Evolutionary conservation across 1,140 invertebrate species (phyloP).

Genomic region (Harpegnathos saltator): DNA sequence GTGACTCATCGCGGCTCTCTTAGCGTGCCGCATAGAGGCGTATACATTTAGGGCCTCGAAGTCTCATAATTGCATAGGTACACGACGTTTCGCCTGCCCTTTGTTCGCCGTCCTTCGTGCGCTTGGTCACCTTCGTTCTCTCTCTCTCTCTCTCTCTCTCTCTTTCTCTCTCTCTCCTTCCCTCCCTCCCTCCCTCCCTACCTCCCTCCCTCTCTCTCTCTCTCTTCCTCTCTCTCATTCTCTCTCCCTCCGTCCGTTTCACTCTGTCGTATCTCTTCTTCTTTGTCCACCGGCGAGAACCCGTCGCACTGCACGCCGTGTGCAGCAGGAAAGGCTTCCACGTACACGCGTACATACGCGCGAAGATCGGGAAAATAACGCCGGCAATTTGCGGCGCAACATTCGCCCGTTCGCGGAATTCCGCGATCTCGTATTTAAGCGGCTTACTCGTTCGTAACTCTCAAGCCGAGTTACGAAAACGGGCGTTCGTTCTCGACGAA

Average conservation of each 20-base stretch:
- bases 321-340: conserved; percentile 27
- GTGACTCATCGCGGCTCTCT: conserved; percentile 62
- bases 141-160: conserved; percentile 50
- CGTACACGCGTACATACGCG: conserved; percentile 14
- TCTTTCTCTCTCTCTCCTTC: conserved; percentile 3
- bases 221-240: conserved; percentile 23
- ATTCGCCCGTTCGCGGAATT: conserved; percentile 41
- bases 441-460: neutral
- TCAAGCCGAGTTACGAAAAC: neutral
- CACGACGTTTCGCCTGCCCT: conserved; percentile 58
- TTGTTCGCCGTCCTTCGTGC: conserved; percentile 54
- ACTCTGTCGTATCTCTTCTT: neutral
- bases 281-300: conserved; percentile 17
- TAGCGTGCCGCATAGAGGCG: conserved; percentile 72
- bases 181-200: conserved; percentile 13
- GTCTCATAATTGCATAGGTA: conserved; percentile 67
- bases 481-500: neutral
- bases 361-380: conserved; percentile 35
- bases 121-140: conserved; percentile 1
- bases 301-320: neutral
- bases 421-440: conserved; percentile 13
- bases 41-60: conserved; percentile 64
- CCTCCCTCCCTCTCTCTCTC: conserved; percentile 9
- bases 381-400: conserved; percentile 39
- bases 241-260: conserved; percentile 41